Base-by-base conservation (phyloP, 2,888 invertebrate genomes). In the Synergus japonicus region DNA sequence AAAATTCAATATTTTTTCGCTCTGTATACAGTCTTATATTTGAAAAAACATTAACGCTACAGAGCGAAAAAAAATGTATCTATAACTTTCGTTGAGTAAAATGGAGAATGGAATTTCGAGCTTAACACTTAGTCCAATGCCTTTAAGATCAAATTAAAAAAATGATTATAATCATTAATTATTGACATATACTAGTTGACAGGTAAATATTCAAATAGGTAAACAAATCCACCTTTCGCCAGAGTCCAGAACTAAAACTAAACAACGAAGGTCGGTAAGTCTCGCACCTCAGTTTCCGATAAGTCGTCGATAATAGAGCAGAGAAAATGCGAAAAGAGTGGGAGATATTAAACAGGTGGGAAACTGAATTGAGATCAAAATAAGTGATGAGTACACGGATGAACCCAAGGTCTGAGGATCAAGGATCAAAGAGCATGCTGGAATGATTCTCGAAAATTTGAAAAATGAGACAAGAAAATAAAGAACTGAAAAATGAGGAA, bases 211-310 rank as follows among this genome's bases (percentile, higher is more conserved):
- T 46, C 46, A 64, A 43, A 41, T 41, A 43, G 8, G 49, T 10
- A 73, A 44, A 73, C 54, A 73, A 73, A 49, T 29, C 44, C 69
- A 69, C 37, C 69, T 73, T 54, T 46, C 37, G 69, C 18, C 10
- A 49, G 49, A 46, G 15, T 15, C 4, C 9, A 13, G 37, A 73
- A 73, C 69, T 73, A 49, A 73, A 54, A 13, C 4, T 13, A 22
- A 69, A 49, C 15, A 54, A 43, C 46, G 43, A 43, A 43, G 15
- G 69, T 73, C 69, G 69, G 69, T 73, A 73, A 29, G 49, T 73
- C 69, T 22, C 54, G 44, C 46, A 49, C 10, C 49, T 73, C 29
- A 49, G n/a, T 73, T 54, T 54, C 49, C 49, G 22, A 49, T 49
- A 7, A 1, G 22, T 60, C 60, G 22, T 60, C 60, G 60, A 60